Base-by-base conservation (phyloP, 2,888 invertebrate species). In the Phyllotreta striolata region DNA sequence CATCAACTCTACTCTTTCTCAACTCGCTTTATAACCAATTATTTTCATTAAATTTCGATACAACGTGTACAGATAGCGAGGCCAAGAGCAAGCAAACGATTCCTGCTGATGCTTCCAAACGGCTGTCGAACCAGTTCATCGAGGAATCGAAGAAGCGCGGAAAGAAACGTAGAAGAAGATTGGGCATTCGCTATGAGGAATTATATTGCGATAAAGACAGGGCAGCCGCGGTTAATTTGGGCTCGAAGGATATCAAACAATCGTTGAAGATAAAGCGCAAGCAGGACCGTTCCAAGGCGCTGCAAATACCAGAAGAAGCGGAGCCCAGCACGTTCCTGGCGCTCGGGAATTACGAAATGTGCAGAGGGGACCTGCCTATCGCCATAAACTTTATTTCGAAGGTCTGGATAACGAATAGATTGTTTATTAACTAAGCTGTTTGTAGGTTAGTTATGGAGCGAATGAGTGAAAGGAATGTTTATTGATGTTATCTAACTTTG, bases 131-230 rank as follows among this genome's bases (percentile, higher is more conserved):
- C 49, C 69, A 74, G 56, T 66, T 72, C 43, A 66, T 66, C 1
- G 73, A 73, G 47, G 75, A 75, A 40, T 63, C 70, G 38, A 80
- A 78, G 57, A 78, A 79, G 65, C 77, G 73, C 75, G 71, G 77
- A 71, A 74, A 82, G 73, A 65, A 77, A 49, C 70, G 64, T 67
- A 64, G 72, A 66, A 65, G 66, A 55, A 66, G 64, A 24, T 68
- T 55, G 8, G 66, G 65, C 35, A 63, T 66, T 14, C 73, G 73
- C 70, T 77, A 82, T 64, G 93, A 93, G 72, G 95, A 95, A 76
- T 81, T 92, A 14, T 95, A 94, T 76, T 95, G 94, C 13, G 95
- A 95, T 78, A 95, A 95, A 76, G 95, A 95, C 78, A 84, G 95
- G 5, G 95, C 95, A 0, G 95, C 95, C 0, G 94, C 95, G 0